These are phyloP conservation scores for Aleiodes sp. DNA, from an alignment of 1,140 invertebrate species.

Conservation along the genomic window DNA sequence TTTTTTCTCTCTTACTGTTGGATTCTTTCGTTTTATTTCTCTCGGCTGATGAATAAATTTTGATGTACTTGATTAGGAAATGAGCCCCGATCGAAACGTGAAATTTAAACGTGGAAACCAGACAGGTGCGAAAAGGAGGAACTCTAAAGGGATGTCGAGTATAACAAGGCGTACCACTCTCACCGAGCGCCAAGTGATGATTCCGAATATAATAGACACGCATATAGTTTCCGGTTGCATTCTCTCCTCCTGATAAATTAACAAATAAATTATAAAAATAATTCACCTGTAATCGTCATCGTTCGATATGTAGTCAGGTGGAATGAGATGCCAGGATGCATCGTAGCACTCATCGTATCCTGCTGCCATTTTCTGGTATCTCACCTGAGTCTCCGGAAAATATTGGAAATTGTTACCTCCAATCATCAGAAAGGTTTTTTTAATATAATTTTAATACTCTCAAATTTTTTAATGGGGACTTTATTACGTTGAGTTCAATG, in stretches of 20 bases:
- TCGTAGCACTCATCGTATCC: conserved; percentile 72
- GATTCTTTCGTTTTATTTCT: neutral
- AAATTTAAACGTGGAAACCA: conserved; percentile 49
- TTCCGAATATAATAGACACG: neutral
- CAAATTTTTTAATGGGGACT: neutral
- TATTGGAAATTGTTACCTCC: conserved; percentile 23
- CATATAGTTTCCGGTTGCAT: neutral
- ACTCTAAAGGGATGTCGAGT: conserved; percentile 6
- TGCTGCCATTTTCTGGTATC: conserved; percentile 46
- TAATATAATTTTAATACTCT: neutral
- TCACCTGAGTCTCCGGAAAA: conserved; percentile 21
- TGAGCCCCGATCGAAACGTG: conserved; percentile 9
- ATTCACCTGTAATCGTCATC: conserved; percentile 69
- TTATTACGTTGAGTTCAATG: neutral
- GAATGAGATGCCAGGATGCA: conserved; percentile 73
- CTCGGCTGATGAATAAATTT: neutral
- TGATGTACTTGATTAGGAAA: neutral
- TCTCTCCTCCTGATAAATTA: neutral
- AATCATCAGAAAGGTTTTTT: conserved; percentile 13
- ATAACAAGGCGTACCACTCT: conserved; percentile 57
- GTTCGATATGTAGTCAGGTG: conserved; percentile 74
- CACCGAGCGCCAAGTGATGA: neutral
- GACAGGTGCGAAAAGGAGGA: conserved; percentile 48
- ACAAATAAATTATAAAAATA: no score
- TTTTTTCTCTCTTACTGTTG: neutral